Base-by-base conservation (phyloP, 2,113 vertebrate species). In the Trichomycterus rosablanca region DNA sequence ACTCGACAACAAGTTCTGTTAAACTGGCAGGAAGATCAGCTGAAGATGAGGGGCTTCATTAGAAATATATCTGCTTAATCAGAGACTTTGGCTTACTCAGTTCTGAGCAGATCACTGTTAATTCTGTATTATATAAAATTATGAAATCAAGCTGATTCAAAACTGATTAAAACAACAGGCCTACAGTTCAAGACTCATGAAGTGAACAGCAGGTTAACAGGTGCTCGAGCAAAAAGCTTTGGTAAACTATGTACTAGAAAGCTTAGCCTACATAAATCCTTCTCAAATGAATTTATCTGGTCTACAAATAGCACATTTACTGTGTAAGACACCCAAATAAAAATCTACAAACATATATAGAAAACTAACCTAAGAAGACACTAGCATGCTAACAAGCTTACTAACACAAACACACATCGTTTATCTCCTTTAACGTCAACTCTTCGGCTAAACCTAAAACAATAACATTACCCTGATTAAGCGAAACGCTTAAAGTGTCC, bases 171-270 rank as follows among this genome's bases (percentile, higher is more conserved):
- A n/a, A n/a, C n/a, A n/a, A n/a, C n/a, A n/a, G n/a, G n/a, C n/a
- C n/a, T n/a, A n/a, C n/a, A n/a, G n/a, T n/a, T n/a, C n/a, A 50
- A 50, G 7, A 18, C 15, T 2, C 4, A 30, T 5, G 9, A 7
- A 1, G n/a, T 14, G 51, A 37, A 8, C 34, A 26, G n/a, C 15
- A 52, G 12, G 2, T 52, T 4, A 14, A 24, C 24, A 3, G 24
- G 14, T 5, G 16, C 2, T 24, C 26, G 26, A 43, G 35, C n/a
- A 35, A 54, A 63, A 49, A 63, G 50, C 28, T 45, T n/a, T 14
- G 26, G 24, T 4, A 30, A 32, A 32, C 9, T n/a, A 22, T n/a
- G n/a, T n/a, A n/a, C n/a, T n/a, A n/a, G n/a, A n/a, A n/a, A n/a
- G n/a, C n/a, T n/a, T n/a, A n/a, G n/a, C n/a, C n/a, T n/a, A n/a